Percentiles rank a stretch among this genome's conserved stretches.
Evolutionary conservation across 2,113 vertebrate genomes (phyloP).

Genomic region (Colaptes auratus): DNA sequence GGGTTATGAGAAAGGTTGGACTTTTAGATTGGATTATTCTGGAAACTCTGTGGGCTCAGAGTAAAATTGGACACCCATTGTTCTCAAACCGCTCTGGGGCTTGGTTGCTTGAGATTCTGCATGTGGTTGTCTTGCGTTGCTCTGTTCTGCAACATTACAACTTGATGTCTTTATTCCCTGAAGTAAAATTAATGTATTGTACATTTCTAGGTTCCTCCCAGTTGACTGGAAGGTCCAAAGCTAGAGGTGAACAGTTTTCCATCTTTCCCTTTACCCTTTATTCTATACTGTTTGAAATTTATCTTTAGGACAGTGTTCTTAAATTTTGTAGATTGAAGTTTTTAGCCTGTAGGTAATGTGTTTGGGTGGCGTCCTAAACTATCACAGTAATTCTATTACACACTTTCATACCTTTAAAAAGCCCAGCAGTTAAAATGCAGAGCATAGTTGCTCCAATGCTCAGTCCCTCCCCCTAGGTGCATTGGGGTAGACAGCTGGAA

Average conservation of each 20-base stretch:
- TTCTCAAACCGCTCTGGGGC: not conserved
- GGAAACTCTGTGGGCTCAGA: not conserved
- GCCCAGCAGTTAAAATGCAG: not conserved
- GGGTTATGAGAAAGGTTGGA: not conserved
- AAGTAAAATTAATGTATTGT: not conserved
- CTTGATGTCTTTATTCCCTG: not conserved
- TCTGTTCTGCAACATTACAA: not conserved
- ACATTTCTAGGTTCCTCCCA: not conserved
- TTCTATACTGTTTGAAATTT: not conserved
- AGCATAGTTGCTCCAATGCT: not conserved
- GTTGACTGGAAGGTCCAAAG: not conserved
- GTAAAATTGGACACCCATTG: not conserved
- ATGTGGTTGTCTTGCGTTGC: not conserved
- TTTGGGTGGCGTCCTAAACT: not conserved
- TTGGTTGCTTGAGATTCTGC: not conserved
- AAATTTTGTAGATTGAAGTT: not conserved
- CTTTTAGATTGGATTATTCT: not conserved
- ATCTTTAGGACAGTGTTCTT: not conserved
- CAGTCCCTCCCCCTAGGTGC: not conserved
- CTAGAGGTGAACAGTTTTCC: not conserved
- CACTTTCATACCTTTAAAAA: not conserved
- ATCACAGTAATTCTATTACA: not conserved
- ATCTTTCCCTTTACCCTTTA: not conserved
- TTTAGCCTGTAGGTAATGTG: not conserved
- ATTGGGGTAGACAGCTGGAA: not conserved